Evolutionary conservation across 2,888 invertebrate species (phyloP).

Genomic region (Drosophila fungiperda): DNA sequence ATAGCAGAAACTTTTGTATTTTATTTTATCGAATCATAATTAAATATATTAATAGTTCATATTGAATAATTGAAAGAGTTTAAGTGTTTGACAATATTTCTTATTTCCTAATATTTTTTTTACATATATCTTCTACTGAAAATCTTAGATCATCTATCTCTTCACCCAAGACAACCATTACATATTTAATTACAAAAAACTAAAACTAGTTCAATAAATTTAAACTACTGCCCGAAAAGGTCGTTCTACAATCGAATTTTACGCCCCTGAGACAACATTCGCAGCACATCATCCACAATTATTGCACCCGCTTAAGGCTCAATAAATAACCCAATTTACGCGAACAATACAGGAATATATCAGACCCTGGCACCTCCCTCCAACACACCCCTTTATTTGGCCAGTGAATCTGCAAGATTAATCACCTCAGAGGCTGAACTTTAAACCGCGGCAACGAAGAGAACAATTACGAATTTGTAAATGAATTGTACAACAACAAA

Average conservation of each 20-base stretch:
- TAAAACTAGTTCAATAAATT: background rate
- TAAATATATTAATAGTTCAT: background rate
- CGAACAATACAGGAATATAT: conserved; percentile 6
- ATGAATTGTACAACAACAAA: background rate
- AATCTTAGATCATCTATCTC: background rate
- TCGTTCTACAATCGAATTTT: background rate
- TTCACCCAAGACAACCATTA: background rate
- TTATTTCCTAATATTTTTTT: background rate
- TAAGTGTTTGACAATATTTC: background rate
- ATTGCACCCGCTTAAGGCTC: background rate
- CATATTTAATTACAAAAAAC: background rate
- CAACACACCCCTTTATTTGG: background rate
- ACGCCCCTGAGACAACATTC: background rate
- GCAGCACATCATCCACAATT: background rate
- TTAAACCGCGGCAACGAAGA: conserved; percentile 29
- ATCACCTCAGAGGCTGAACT: conserved; percentile 26
- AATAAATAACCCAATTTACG: conserved; percentile 5
- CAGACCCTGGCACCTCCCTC: background rate
- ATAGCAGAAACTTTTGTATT: background rate
- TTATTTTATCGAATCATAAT: background rate
- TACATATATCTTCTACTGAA: background rate
- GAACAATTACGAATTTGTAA: conserved; percentile 43
- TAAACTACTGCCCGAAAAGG: background rate
- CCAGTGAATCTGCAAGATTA: conserved; percentile 31
- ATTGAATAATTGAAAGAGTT: background rate